These are phyloP conservation scores for Axis porcinus DNA, from an alignment of 2,113 vertebrate species.

Conservation along the genomic window DNA sequence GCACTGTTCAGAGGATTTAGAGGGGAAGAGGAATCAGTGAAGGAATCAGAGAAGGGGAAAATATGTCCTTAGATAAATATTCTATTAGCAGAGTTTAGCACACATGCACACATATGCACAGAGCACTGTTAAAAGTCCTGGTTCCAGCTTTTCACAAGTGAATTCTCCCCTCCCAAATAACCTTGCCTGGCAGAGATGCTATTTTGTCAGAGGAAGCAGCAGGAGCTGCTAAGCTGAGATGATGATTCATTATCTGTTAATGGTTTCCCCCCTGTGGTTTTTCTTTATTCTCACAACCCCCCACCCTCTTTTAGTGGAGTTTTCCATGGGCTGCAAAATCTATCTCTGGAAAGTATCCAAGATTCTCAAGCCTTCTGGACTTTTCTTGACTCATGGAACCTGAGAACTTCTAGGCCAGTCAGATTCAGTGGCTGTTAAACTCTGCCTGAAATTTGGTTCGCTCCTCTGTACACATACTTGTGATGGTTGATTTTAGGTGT, in stretches of 20 bases:
- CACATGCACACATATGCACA: too few species aligned
- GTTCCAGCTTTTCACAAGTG: background rate
- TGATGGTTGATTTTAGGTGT: background rate
- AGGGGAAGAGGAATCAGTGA: background rate
- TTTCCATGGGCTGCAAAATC: background rate
- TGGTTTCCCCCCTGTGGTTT: background rate
- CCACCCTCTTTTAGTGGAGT: background rate
- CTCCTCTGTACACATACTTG: background rate
- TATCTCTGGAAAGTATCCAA: background rate
- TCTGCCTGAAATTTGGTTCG: background rate
- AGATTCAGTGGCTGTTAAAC: background rate
- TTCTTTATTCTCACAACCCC: background rate
- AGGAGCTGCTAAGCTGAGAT: background rate
- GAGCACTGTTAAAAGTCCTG: background rate
- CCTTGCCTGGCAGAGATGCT: background rate
- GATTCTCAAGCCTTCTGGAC: background rate
- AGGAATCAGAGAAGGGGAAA: background rate
- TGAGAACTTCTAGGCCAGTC: background rate
- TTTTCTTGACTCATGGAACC: background rate
- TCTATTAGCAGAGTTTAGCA: background rate
- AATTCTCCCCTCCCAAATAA: background rate
- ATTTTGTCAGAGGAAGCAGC: background rate
- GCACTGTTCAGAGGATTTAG: background rate
- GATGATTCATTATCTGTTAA: constrained; percentile 36
- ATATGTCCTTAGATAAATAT: background rate